Evolutionary conservation across 2,113 vertebrate genomes (phyloP), one percentile per base, ranked within the genome.

Genomic region (Caretta caretta): DNA sequence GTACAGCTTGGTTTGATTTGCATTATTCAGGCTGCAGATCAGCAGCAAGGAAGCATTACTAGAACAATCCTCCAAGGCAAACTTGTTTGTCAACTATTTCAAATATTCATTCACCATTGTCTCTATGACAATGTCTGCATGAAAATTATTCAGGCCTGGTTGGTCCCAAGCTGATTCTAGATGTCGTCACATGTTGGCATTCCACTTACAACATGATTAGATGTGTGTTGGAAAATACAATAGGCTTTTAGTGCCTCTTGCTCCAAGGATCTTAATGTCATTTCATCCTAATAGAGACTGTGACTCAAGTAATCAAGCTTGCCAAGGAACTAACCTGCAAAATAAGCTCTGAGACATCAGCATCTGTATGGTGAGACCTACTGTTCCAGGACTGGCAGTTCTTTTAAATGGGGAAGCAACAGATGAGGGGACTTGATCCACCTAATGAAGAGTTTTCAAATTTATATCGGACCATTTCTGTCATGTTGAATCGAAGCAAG

Each of bases 51-150:
- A 80, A 57, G 10, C 79, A 24, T 49, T 80, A n/a, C 5, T 76
- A 3, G n/a, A 48, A 35, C 22, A 79, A 80, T 12, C 24, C 22
- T 9, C 53, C 51, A 10, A 0, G 0, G 2, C 50, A 31, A 42
- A 38, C 25, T 31, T 56, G 38, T 12, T 13, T 75, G 38, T 80
- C 46, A 86, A 35, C 69, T 83, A 19, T 51, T 86, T 14, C 48
- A 38, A 14, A 80, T 57, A 76, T 84, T 80, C 11, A 9, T 56
- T 12, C 62, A 35, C 42, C 22, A 11, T 54, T 0, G 0, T 31
- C 51, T 85, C 22, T 31, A 51, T 85, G 8, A 42, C 42, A 42
- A 42, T 42, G 42, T 42, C 13, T 10, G 4, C 51, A 10, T 46
- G 38, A 88, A 92, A 31, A 10, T 51, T 51, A 85, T n/a, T 53